Base-by-base conservation (phyloP, 2,797 vertebrate species). In the Sebastolobus alascanus region DNA sequence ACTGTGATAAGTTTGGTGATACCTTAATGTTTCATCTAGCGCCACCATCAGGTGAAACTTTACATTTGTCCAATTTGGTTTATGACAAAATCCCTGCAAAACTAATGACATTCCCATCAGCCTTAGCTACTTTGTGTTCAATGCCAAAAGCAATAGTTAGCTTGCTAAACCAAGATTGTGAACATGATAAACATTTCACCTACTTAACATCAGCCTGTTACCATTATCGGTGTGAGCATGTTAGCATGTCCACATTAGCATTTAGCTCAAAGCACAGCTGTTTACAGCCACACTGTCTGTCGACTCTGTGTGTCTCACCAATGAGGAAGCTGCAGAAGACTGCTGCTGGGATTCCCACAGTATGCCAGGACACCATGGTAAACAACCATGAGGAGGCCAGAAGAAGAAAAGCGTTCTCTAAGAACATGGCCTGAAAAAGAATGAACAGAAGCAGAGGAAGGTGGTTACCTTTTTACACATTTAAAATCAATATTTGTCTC, bases 351-450 rank as follows among this genome's bases (percentile, higher is more conserved):
- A 97, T 79, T 10, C 93, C 92, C 50, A 97, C 90, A 81, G 95
- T 96, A 66, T 77, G 92, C 96, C 96, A 95, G 12, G 94, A 93
- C 6, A 94, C 90, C 87, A 88, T 94, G 68, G 95, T 96, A 75
- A 96, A 95, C 80, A 97, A 93, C 88, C 87, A 94, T 0, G 97
- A 96, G 46, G 96, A 96, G 79, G 96, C 77, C 68, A 97, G 92
- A 75, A 97, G 89, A 63, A 98, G 96, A 25, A 97, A 76, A 0
- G 84, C 79, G 25, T 97, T 97, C 87, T 97, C 97, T 72, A 97
- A 14, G 81, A 97, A 94, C 97, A 97, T 97, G 6, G 94, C 91
- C 97, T 97, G 75, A 50, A 50, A 58, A 74, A 27, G 4, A 59
- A 84, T 3, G 46, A 43, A 84, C 12, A 86, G 22, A 82, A 54